These are phyloP conservation scores for Dallia pectoralis DNA, from an alignment of 2,797 vertebrate species.

Conservation along the genomic window DNA sequence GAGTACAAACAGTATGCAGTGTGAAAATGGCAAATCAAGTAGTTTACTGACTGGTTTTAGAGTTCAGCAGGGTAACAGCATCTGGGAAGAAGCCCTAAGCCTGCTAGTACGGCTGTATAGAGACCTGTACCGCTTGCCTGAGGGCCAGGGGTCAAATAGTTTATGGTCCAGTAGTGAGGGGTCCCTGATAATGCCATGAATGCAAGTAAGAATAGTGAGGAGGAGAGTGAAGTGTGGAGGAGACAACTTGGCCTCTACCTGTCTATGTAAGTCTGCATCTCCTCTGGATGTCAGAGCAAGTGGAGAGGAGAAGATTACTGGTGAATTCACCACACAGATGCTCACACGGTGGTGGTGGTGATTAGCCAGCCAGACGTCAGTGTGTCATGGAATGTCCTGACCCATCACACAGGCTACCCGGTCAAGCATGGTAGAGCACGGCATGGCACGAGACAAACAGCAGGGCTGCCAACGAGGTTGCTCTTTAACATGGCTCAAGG, in stretches of 20 bases:
- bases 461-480: not conserved
- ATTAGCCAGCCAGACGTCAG: too few species aligned
- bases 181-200: too few species aligned
- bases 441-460: not conserved
- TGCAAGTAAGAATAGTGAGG: not conserved
- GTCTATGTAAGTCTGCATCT: not conserved
- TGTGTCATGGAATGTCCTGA: not conserved
- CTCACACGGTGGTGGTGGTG: too few species aligned
- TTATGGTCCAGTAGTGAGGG: too few species aligned
- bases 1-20: too few species aligned
- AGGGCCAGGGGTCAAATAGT: too few species aligned
- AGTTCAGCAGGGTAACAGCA: too few species aligned
- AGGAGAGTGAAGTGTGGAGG: not conserved
- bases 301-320: not conserved
- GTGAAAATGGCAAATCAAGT: too few species aligned
- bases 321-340: not conserved
- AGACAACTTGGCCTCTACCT: not conserved
- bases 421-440: not conserved
- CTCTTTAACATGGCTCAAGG: not conserved
- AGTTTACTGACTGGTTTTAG: too few species aligned
- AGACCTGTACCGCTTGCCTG: too few species aligned
- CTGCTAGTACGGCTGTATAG: too few species aligned
- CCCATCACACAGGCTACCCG: not conserved
- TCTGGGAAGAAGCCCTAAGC: too few species aligned
- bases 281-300: not conserved